Evolutionary conservation across 1,140 invertebrate genomes (phyloP).

Genomic region (Drosophila punjabiensis): DNA sequence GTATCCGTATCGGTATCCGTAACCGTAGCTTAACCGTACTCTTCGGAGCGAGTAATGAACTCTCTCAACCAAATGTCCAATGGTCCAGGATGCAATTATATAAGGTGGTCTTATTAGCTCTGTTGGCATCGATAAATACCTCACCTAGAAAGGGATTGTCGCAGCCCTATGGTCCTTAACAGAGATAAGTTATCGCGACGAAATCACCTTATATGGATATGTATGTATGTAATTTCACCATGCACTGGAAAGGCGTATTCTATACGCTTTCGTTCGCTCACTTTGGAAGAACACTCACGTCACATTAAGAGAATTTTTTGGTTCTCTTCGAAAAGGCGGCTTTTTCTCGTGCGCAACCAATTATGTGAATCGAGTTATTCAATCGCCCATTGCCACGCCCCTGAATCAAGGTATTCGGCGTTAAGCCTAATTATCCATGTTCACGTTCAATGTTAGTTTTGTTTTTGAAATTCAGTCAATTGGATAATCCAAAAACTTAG

Average conservation of each 20-base stretch:
- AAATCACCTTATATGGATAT: not conserved
- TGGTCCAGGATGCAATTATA: not conserved
- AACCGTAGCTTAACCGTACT: constrained; percentile 14
- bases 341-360: constrained; percentile 8
- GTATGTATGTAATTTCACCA: not conserved
- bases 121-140: not conserved
- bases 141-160: not conserved
- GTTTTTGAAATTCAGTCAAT: not conserved
- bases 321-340: not conserved
- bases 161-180: not conserved
- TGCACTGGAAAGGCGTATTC: constrained; percentile 12
- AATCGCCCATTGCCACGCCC: constrained; percentile 14
- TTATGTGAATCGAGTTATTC: constrained; percentile 1
- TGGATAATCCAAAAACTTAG: not conserved
- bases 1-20: constrained; percentile 29
- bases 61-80: constrained; percentile 1
- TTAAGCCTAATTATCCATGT: not conserved
- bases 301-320: constrained; percentile 2
- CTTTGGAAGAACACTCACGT: constrained; percentile 2
- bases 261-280: constrained; percentile 10
- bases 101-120: not conserved
- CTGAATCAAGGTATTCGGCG: not conserved
- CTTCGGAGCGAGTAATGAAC: not conserved
- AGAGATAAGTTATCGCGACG: not conserved
- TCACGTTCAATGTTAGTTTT: not conserved